Percentiles rank a stretch among this genome's conserved stretches.
Evolutionary conservation across 2,797 vertebrate genomes (phyloP).

Genomic region (Gobio occitaniae): DNA sequence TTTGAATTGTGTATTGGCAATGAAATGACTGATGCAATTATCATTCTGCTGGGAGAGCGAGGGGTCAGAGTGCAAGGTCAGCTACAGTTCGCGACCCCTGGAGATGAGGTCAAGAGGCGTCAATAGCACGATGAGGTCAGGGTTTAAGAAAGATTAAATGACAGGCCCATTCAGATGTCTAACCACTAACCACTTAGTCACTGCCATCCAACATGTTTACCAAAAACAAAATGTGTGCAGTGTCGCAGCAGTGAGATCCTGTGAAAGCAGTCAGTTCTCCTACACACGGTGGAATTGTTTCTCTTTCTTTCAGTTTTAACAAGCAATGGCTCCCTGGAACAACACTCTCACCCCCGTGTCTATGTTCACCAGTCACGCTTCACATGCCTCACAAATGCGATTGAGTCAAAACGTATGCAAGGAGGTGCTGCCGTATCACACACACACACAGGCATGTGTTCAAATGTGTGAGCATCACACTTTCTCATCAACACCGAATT

Average conservation of each 20-base stretch:
- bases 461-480: constrained; percentile 27
- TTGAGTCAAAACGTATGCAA: constrained; percentile 8
- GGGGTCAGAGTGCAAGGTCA: neutral
- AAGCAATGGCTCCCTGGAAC: constrained; percentile 17
- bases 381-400: constrained; percentile 38
- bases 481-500: constrained; percentile 42
- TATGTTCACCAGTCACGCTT: constrained; percentile 50
- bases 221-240: constrained; percentile 14
- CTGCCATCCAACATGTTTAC: neutral
- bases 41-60: neutral
- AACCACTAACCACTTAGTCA: neutral
- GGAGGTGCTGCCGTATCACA: constrained; percentile 16
- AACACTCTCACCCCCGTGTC: constrained; percentile 28
- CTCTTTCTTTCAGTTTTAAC: constrained; percentile 35
- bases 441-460: neutral
- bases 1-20: neutral
- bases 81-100: neutral
- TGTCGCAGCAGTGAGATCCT: constrained; percentile 24
- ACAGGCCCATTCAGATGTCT: neutral
- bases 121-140: neutral
- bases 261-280: constrained; percentile 36
- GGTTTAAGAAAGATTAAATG: constrained; percentile 10
- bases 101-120: neutral
- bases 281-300: constrained; percentile 33
- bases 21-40: constrained; percentile 3